phyloP scores from a whole-genome alignment of 2,888 invertebrate species.

The Cylloceria caligata region DNA sequence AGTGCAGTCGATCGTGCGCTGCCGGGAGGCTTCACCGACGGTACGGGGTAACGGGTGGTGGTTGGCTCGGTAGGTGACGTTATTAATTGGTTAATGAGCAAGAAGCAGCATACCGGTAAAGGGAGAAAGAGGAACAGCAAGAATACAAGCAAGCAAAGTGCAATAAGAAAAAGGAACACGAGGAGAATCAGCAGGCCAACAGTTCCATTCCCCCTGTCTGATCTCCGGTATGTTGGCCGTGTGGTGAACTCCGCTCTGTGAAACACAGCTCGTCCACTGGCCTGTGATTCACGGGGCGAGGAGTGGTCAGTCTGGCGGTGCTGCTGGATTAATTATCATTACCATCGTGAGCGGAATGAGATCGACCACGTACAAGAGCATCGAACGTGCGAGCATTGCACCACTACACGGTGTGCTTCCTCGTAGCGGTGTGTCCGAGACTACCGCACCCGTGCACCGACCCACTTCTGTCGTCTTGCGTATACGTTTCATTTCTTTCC shows the following conservation, averaged over 20 bases:
- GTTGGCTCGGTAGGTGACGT: constrained; percentile 75
- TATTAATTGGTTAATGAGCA: constrained; percentile 81
- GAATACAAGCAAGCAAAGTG: constrained; percentile 50
- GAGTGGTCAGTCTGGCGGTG: constrained; percentile 61
- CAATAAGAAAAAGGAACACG: constrained; percentile 61
- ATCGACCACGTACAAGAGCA: constrained; percentile 64
- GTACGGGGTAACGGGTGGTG: constrained; percentile 26
- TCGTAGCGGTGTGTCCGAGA: constrained; percentile 72
- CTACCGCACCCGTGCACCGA: constrained; percentile 81
- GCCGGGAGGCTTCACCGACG: constrained; percentile 5
- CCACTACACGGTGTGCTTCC: constrained; percentile 31
- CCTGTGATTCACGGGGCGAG: constrained; percentile 47
- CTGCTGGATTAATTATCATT: constrained; percentile 82
- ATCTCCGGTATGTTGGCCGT: constrained; percentile 67
- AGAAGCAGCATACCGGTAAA: constrained; percentile 66
- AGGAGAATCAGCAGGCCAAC: constrained; percentile 48
- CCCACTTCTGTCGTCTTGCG: constrained; percentile 77
- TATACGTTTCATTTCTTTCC: constrained; percentile 28
- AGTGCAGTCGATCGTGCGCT: constrained; percentile 40
- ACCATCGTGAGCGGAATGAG: constrained; percentile 75
- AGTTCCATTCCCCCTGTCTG: constrained; percentile 60
- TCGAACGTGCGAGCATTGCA: constrained; percentile 39
- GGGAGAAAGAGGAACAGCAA: constrained; percentile 58
- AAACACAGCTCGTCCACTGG: constrained; percentile 35
- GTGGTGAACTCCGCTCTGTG: neutral